phyloP scores from a whole-genome alignment of 2,797 vertebrate genomes.

The Oophaga sylvatica region DNA sequence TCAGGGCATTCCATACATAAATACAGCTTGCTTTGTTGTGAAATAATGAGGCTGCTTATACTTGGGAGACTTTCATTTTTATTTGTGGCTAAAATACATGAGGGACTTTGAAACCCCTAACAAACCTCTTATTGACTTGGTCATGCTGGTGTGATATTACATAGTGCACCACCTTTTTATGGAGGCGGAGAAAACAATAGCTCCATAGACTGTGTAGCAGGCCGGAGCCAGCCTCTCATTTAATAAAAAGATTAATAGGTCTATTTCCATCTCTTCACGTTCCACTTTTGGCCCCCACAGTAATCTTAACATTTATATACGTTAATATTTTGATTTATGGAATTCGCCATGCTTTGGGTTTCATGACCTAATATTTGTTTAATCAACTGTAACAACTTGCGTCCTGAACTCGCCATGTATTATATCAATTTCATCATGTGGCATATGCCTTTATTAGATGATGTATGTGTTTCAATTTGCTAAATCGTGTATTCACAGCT shows the following conservation, averaged over 20 bases:
- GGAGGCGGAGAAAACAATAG: slow-evolving; percentile 45
- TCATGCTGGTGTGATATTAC: slow-evolving; percentile 55
- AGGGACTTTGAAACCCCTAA: slow-evolving; percentile 27
- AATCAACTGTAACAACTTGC: slow-evolving; percentile 49
- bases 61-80: slow-evolving; percentile 54
- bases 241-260: slow-evolving; percentile 62
- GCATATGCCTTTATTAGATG: slow-evolving; percentile 45
- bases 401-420: slow-evolving; percentile 35
- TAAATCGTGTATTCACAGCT: slow-evolving; percentile 44
- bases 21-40: slow-evolving; percentile 55
- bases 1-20: slow-evolving; percentile 15
- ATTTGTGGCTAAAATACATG: slow-evolving; percentile 52
- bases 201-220: slow-evolving; percentile 39
- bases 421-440: slow-evolving; percentile 44
- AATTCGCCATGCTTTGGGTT: slow-evolving; percentile 35
- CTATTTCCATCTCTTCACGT: slow-evolving; percentile 54
- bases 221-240: slow-evolving; percentile 52
- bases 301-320: slow-evolving; percentile 39
- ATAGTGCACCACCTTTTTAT: slow-evolving; percentile 47
- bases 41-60: slow-evolving; percentile 58
- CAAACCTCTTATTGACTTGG: slow-evolving; percentile 57
- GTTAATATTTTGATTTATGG: slow-evolving; percentile 48
- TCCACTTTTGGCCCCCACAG: slow-evolving; percentile 42
- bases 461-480: slow-evolving; percentile 54
- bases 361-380: slow-evolving; percentile 55